Percentiles rank a stretch among this genome's conserved stretches.
Evolutionary conservation across 2,113 vertebrate species (phyloP).

Genomic region (Notiomystis cincta): DNA sequence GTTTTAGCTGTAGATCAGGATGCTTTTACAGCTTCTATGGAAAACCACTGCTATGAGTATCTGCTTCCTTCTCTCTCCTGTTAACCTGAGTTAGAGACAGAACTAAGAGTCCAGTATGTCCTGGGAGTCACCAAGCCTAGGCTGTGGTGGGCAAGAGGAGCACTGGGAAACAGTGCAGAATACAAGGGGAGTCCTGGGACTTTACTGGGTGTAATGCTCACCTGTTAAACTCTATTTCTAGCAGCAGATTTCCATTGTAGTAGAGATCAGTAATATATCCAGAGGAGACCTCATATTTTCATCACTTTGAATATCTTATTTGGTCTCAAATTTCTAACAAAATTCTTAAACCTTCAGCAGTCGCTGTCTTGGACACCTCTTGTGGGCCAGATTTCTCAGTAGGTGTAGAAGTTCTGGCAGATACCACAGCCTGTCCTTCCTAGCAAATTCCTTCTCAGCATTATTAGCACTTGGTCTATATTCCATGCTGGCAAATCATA

Average conservation of each 20-base stretch:
- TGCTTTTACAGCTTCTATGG: background rate
- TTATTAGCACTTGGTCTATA: background rate
- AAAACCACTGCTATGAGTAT: background rate
- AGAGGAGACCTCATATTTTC: background rate
- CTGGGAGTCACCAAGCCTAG: background rate
- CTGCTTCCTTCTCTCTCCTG: background rate
- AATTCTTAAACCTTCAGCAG: background rate
- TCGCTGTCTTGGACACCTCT: background rate
- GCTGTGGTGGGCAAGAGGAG: background rate
- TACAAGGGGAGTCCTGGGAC: accelerated
- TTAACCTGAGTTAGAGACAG: background rate
- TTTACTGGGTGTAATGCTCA: background rate
- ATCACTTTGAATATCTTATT: background rate
- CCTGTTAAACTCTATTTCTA: background rate
- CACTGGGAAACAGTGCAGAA: background rate
- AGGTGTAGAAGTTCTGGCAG: background rate
- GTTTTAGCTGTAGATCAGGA: background rate
- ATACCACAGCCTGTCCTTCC: background rate
- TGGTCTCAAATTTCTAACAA: background rate
- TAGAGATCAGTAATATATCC: background rate
- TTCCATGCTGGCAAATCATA: background rate
- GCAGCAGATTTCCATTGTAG: background rate
- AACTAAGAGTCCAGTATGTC: background rate
- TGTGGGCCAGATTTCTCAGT: background rate
- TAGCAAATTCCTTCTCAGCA: background rate